These are phyloP conservation scores for Bimastos eiseni DNA, from an alignment of 2,888 invertebrate species.

Conservation along the genomic window DNA sequence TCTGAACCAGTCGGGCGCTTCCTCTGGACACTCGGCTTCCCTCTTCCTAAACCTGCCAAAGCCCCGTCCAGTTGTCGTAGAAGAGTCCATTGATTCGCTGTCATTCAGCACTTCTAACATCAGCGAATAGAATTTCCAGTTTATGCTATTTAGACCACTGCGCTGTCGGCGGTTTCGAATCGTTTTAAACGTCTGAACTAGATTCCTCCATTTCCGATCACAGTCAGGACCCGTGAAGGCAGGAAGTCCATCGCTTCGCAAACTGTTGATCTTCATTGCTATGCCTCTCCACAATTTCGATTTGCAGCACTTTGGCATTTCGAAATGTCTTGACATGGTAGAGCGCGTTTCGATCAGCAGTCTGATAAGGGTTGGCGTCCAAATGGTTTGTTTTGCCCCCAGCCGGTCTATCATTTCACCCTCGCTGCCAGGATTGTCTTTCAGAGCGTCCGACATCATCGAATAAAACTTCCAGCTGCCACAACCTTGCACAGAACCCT, in stretches of 20 bases:
- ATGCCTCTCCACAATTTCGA: slow-evolving; percentile 13
- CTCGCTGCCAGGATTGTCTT: neutral
- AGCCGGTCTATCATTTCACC: neutral
- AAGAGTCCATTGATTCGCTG: neutral
- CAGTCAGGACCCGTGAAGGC: neutral
- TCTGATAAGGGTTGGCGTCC: neutral
- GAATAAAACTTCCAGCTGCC: slow-evolving; percentile 8
- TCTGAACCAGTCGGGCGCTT: slow-evolving; percentile 18
- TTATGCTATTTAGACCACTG: neutral
- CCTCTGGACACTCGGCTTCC: neutral
- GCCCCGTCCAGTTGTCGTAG: neutral
- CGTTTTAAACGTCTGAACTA: slow-evolving; percentile 19
- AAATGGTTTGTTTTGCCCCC: neutral
- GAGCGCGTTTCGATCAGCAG: neutral
- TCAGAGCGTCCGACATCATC: neutral
- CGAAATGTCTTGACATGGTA: neutral
- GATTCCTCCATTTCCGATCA: slow-evolving; percentile 20
- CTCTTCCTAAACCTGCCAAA: neutral
- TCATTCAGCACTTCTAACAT: neutral
- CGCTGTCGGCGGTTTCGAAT: neutral
- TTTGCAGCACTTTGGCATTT: neutral
- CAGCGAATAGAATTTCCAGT: slow-evolving; percentile 24
- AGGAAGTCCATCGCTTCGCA: neutral
- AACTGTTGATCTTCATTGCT: neutral
- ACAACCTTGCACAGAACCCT: neutral